Evolutionary conservation across 2,888 invertebrate species (phyloP).

Genomic region (Stegana nigrithorax): DNA sequence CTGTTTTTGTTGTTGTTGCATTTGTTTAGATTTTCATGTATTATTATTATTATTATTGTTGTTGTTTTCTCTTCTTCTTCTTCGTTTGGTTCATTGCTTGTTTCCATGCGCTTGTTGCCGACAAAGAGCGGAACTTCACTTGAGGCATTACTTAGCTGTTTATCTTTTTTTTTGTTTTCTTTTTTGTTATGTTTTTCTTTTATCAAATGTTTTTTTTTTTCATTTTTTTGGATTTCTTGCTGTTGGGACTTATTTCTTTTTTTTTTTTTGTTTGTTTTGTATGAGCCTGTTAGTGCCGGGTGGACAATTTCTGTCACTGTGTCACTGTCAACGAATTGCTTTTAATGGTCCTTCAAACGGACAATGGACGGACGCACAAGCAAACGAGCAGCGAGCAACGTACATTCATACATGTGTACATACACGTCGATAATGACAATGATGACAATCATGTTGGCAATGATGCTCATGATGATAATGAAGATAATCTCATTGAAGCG

Average conservation of each 20-base stretch:
- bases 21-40: not conserved
- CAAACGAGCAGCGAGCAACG: not conserved
- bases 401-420: not conserved
- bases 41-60: not conserved
- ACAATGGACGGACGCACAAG: not conserved
- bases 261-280: conserved; percentile 34
- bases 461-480: too few species aligned
- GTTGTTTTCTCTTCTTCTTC: not conserved
- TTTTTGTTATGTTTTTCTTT: conserved; percentile 3
- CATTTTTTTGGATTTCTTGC: too few species aligned
- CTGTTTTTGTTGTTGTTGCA: not conserved
- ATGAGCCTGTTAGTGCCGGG: not conserved
- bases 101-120: conserved; percentile 27
- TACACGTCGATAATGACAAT: not conserved
- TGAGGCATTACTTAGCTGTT: too few species aligned
- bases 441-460: too few species aligned
- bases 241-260: too few species aligned
- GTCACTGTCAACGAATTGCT: conserved; percentile 62
- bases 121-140: not conserved
- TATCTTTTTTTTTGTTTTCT: not conserved
- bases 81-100: conserved; percentile 7
- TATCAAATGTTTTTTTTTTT: too few species aligned
- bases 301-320: conserved; percentile 44
- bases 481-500: too few species aligned
- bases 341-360: conserved; percentile 44